Conservation (phyloP, 2,113 vertebrate species). For the Dunckerocampus dactyliophorus region DNA sequence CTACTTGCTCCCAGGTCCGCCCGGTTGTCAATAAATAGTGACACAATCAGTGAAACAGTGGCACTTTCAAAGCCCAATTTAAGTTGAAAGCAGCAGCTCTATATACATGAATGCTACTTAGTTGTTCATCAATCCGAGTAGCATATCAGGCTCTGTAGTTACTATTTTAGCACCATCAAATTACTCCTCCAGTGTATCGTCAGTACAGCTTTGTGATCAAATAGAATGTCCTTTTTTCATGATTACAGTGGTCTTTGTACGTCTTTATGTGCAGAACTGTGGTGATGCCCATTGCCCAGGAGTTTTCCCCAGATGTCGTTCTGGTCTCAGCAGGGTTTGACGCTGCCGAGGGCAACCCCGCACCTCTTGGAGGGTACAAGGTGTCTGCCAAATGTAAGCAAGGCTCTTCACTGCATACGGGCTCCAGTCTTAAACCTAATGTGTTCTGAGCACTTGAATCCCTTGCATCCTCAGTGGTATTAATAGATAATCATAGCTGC, state of each 20-base stretch:
- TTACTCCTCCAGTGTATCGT: too few species aligned
- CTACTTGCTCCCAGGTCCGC: too few species aligned
- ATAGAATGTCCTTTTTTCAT: too few species aligned
- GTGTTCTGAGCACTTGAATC: background rate
- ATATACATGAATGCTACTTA: too few species aligned
- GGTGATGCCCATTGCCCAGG: conserved; percentile 92
- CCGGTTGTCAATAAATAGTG: too few species aligned
- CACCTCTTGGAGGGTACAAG: conserved; percentile 90
- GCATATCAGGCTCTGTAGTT: too few species aligned
- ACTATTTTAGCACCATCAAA: too few species aligned
- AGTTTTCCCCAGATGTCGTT: conserved; percentile 89
- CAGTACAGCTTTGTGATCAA: too few species aligned
- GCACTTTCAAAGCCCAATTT: too few species aligned
- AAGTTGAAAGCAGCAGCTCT: too few species aligned
- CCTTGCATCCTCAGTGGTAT: conserved; percentile 23
- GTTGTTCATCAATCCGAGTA: too few species aligned
- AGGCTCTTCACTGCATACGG: conserved; percentile 6
- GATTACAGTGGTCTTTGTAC: background rate
- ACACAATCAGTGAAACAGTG: too few species aligned
- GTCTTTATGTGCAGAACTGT: conserved; percentile 75
- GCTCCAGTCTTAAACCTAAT: background rate
- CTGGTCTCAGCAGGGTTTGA: conserved; percentile 94
- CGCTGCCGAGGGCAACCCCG: conserved; percentile 86
- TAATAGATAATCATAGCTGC: conserved; percentile 30
- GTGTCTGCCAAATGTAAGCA: conserved; percentile 93